These are phyloP conservation scores for Scaptodrosophila latifasciaeformis DNA, from an alignment of 2,888 invertebrate species.

Conservation along the genomic window DNA sequence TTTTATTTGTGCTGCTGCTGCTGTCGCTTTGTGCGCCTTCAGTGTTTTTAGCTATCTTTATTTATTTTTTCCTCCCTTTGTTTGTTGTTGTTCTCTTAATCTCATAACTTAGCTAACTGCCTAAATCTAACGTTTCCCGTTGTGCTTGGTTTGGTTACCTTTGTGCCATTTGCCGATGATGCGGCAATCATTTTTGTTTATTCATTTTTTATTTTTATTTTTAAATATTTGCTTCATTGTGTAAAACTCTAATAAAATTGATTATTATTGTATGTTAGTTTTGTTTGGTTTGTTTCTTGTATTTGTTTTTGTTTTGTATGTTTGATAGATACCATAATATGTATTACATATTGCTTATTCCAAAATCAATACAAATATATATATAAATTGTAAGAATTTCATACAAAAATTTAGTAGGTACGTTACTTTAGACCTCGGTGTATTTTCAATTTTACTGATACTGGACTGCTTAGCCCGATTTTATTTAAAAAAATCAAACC, in stretches of 20 bases:
- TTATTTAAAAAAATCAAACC: no score
- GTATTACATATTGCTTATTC: conserved; percentile 70
- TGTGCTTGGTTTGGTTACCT: conserved; percentile 18
- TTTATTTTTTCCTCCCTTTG: no score
- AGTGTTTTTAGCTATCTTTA: no score
- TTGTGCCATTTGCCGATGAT: conserved; percentile 22
- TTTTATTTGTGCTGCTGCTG: conserved; percentile 31
- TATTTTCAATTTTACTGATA: conserved; percentile 50
- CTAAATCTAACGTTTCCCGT: conserved; percentile 3
- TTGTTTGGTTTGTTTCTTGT: background rate
- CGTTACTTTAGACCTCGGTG: conserved; percentile 71
- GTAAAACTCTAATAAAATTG: conserved; percentile 68
- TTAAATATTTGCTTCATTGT: conserved; percentile 22
- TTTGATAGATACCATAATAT: conserved; percentile 57
- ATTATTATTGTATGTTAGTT: conserved; percentile 50
- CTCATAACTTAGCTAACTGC: background rate
- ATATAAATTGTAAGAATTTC: conserved; percentile 70
- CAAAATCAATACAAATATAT: conserved; percentile 72
- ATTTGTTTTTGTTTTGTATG: conserved; percentile 13
- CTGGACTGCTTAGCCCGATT: conserved; percentile 60
- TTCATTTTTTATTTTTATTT: no score
- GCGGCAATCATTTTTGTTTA: conserved; percentile 9
- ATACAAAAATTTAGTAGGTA: conserved; percentile 71
- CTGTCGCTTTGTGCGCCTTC: conserved; percentile 49
- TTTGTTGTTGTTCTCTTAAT: no score